Percentiles rank a stretch among this genome's conserved stretches.
Conservation (phyloP, 2,797 vertebrate genomes). For the Atherinosoma microstoma region DNA sequence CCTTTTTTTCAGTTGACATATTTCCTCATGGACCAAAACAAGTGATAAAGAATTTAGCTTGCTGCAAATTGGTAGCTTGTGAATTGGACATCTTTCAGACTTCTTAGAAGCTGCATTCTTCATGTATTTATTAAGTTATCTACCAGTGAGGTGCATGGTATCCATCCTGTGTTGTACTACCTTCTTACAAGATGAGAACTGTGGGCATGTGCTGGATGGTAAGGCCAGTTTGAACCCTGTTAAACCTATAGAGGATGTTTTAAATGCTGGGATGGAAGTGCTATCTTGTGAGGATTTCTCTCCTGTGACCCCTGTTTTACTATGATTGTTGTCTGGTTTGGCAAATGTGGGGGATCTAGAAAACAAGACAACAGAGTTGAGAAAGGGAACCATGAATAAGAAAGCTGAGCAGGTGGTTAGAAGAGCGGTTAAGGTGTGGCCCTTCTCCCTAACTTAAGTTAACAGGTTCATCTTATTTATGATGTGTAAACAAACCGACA, state of each 20-base stretch:
- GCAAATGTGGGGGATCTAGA: too few species aligned
- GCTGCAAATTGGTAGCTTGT: neutral
- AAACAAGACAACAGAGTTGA: too few species aligned
- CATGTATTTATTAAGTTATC: neutral
- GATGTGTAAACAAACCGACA: too few species aligned
- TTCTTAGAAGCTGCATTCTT: neutral
- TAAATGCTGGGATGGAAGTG: neutral
- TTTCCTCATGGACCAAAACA: neutral
- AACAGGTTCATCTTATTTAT: too few species aligned
- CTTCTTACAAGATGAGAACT: neutral
- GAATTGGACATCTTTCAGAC: neutral
- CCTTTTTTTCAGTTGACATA: neutral
- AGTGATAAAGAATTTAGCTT: neutral
- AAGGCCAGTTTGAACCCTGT: neutral
- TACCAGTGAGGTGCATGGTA: neutral
- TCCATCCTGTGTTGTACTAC: neutral
- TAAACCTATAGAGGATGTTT: neutral
- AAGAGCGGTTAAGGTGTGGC: too few species aligned
- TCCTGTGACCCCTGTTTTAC: neutral
- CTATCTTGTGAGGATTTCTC: neutral
- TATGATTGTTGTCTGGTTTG: neutral
- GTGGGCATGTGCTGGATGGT: neutral
- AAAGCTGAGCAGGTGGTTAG: too few species aligned
- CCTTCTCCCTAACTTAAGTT: too few species aligned
- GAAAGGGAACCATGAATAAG: too few species aligned